Conservation (phyloP, 1,140 invertebrate genomes). For the Drosophila pandora region DNA sequence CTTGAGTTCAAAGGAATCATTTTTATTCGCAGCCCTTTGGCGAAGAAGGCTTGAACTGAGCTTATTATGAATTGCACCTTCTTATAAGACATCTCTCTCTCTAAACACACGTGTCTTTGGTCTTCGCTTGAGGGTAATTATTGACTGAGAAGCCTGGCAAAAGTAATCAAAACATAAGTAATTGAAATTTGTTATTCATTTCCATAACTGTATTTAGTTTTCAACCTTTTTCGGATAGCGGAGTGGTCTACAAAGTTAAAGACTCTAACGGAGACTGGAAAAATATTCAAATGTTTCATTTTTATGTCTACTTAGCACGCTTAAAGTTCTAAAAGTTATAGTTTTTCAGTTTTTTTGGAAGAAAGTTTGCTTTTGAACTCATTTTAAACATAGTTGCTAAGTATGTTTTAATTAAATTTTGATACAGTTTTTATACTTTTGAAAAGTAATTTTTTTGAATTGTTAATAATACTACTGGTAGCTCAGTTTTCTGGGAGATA, state of each 20-base stretch:
- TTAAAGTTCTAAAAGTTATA: background rate
- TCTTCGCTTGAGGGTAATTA: background rate
- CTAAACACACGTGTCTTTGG: conserved; percentile 1
- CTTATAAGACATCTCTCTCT: too few species aligned
- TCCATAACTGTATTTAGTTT: conserved; percentile 6
- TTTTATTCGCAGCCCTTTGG: conserved; percentile 9
- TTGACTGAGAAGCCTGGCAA: background rate
- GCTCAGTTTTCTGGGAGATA: background rate
- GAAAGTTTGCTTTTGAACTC: background rate
- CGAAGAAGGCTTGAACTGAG: conserved; percentile 23
- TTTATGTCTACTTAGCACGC: background rate
- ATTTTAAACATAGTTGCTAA: background rate
- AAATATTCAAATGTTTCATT: background rate
- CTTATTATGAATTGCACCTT: conserved; percentile 14
- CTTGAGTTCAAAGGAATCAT: conserved; percentile 16
- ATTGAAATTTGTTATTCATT: conserved; percentile 39
- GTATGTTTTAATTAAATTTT: background rate
- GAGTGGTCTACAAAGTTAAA: conserved; percentile 4
- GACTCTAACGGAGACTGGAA: background rate
- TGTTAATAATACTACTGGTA: background rate
- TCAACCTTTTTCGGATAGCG: background rate
- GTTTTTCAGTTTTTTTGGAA: background rate
- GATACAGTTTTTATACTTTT: too few species aligned
- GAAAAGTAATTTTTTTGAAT: too few species aligned
- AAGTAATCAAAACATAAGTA: background rate